Evolutionary conservation across 2,113 vertebrate species (phyloP), one percentile per base, ranked within the genome.

Genomic region (Catharus minimus): DNA sequence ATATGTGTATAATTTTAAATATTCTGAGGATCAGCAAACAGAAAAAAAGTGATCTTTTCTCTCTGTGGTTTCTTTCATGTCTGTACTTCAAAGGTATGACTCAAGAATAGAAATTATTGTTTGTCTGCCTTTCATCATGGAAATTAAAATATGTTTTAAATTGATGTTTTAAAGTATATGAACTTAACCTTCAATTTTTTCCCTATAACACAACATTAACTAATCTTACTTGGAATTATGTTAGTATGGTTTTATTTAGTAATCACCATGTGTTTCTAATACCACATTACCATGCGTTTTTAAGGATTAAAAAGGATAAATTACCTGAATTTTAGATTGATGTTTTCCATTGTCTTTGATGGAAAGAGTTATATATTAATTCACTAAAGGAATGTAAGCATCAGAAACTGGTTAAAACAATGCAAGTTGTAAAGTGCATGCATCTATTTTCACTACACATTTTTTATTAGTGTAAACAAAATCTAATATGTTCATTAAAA

Each of bases 121-220:
- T 58, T 88, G 7, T 47, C 22, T 64, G 13, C 22, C 10, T 71
- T 89, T 87, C 58, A 61, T 71, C 9, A 55, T 7, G 9, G 14
- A 71, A 83, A 74, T 86, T 81, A 88, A 93, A 91, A 61, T 62
- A 38, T 8, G 2, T 3, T 52, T 27, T 39, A 72, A 82, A 89
- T 8, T 0, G 0, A 3, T 46, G 4, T 38, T 85, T 64, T 58
- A 39, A 64, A 84, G 27, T 33, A 28, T 23, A 49, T 16, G 7
- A 78, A 72, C 2, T 53, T 50, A 36, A 2, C 0, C 0, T 69
- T 82, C 50, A 3, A 1, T 30, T 36, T 46, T 49, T 33, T 53
- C 22, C 12, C 21, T 58, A 27, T 7, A 36, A 8, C 1, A 71
- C 46, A 74, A 30, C 5, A n/a, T 38, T 3, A 81, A 62, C 39